Evolutionary conservation across 2,797 vertebrate genomes (phyloP).

Genomic region (Chelonia mydas): DNA sequence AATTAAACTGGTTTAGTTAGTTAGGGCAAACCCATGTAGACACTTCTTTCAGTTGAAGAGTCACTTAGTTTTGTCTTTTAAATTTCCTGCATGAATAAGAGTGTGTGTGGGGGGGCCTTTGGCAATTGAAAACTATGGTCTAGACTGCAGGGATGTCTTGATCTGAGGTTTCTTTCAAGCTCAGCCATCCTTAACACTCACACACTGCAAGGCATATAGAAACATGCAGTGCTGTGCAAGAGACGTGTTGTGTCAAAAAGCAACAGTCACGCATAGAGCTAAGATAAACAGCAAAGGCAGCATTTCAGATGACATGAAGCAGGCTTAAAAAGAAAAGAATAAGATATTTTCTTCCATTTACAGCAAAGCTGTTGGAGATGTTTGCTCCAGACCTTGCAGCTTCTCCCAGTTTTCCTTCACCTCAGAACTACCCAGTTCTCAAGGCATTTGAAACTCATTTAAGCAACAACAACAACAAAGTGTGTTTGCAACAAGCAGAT

Average conservation of each 20-base stretch:
- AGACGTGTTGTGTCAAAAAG: not conserved
- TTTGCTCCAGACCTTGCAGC: not conserved
- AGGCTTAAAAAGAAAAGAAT: not conserved
- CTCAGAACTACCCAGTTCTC: not conserved
- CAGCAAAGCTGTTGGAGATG: not conserved
- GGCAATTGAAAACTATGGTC: not conserved
- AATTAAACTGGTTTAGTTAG: not conserved
- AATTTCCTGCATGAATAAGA: conserved; percentile 1
- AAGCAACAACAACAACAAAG: not conserved
- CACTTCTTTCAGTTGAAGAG: not conserved
- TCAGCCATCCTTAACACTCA: not conserved
- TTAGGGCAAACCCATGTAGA: not conserved
- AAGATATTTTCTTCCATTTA: not conserved
- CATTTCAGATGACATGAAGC: not conserved
- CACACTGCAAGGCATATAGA: not conserved
- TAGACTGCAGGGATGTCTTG: not conserved
- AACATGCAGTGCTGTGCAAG: conserved; percentile 14
- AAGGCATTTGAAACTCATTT: not conserved
- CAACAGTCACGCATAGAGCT: not conserved
- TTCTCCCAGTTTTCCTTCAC: not conserved
- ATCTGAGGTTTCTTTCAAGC: conserved; percentile 11
- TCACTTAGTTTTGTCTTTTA: not conserved
- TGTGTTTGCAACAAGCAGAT: not conserved
- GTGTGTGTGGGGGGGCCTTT: not conserved
- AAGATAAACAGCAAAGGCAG: not conserved